These are phyloP conservation scores for Minunthozetes semirufus DNA, from an alignment of 2,888 invertebrate species.

Conservation along the genomic window DNA sequence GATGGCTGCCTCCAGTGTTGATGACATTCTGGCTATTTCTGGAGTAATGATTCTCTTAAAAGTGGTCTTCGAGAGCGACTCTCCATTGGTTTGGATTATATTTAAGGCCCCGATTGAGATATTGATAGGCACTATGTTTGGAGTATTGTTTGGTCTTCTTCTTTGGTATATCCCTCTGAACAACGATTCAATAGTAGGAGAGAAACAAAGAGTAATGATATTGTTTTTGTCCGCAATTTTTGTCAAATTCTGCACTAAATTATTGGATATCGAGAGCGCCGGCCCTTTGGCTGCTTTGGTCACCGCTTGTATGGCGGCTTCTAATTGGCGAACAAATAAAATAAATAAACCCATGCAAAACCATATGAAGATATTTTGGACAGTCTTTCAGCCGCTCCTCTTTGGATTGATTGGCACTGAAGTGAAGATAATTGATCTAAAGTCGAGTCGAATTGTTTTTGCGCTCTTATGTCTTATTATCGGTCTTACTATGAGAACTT, in stretches of 20 bases:
- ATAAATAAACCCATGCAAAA: conserved; percentile 20
- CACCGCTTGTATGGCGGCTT: conserved; percentile 39
- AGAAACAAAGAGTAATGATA: conserved; percentile 59
- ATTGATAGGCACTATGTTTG: conserved; percentile 62
- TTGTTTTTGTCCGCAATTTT: conserved; percentile 46
- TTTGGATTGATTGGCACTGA: conserved; percentile 52
- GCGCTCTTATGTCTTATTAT: conserved; percentile 48
- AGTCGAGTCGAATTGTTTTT: background rate
- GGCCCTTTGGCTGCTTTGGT: conserved; percentile 58
- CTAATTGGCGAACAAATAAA: conserved; percentile 38
- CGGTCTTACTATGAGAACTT: conserved; percentile 55
- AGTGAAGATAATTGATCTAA: conserved; percentile 49
- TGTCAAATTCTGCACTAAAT: conserved; percentile 47
- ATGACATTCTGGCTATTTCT: conserved; percentile 52
- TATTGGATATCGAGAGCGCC: conserved; percentile 47
- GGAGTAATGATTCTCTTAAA: conserved; percentile 49
- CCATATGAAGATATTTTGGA: conserved; percentile 46
- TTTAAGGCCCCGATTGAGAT: conserved; percentile 49
- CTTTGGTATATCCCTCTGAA: conserved; percentile 36
- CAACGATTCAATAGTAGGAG: conserved; percentile 5
- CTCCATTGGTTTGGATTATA: conserved; percentile 44
- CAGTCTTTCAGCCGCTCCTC: conserved; percentile 50
- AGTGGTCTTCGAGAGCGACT: conserved; percentile 43
- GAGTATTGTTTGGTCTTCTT: conserved; percentile 42
- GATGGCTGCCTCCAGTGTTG: conserved; percentile 51